Percentiles rank a stretch among this genome's conserved stretches.
Conservation (phyloP, 2,113 vertebrate species). For the Willisornis vidua region DNA sequence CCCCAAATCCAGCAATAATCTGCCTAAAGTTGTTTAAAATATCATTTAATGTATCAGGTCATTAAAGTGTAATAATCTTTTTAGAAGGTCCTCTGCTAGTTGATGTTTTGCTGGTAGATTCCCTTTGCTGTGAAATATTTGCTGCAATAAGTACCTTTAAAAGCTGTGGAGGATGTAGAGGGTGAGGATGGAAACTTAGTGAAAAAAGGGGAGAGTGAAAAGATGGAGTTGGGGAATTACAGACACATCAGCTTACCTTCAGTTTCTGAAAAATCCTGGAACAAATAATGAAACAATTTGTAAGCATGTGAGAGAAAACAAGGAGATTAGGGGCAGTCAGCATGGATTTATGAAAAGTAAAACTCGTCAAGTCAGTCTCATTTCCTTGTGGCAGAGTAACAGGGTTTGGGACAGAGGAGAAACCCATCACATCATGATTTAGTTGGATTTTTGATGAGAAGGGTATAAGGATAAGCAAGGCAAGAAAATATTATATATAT, state of each 20-base stretch:
- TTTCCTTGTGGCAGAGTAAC: not conserved
- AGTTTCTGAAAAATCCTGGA: not conserved
- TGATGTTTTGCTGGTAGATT: not conserved
- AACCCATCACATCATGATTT: not conserved
- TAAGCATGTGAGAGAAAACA: conserved; percentile 3
- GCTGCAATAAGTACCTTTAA: not conserved
- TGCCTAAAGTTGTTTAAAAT: not conserved
- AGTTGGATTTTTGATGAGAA: not conserved
- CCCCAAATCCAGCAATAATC: not conserved
- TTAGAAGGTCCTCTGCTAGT: not conserved
- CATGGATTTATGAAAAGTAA: conserved; percentile 16
- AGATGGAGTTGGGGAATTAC: not conserved
- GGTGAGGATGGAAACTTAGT: not conserved
- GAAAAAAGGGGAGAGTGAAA: not conserved
- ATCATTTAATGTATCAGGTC: not conserved
- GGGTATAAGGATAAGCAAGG: not conserved
- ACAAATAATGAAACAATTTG: not conserved
- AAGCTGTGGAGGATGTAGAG: not conserved
- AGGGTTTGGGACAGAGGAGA: not conserved
- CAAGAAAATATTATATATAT: not conserved
- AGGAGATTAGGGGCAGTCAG: not conserved
- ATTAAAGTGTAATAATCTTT: not conserved
- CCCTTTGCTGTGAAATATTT: not conserved
- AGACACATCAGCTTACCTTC: not conserved
- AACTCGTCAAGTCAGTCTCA: not conserved